phyloP scores from a whole-genome alignment of 2,888 invertebrate species.

The Fragum sueziense region DNA sequence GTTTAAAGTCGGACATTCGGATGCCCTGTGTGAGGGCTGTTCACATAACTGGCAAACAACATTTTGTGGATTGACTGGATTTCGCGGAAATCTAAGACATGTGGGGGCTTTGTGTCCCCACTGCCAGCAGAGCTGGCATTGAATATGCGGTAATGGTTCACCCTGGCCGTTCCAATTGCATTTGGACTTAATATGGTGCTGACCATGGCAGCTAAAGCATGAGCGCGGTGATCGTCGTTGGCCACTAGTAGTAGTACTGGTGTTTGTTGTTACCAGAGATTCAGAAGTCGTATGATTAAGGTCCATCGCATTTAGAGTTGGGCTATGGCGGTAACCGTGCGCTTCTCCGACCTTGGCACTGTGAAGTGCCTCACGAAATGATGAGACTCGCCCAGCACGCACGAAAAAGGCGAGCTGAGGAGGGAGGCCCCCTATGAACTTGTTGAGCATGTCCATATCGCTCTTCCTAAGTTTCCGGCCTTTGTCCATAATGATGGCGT shows the following conservation, averaged over 20 bases:
- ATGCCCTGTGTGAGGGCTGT: background rate
- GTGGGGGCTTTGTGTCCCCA: background rate
- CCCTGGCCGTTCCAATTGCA: background rate
- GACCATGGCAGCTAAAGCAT: background rate
- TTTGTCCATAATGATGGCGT: conserved; percentile 20
- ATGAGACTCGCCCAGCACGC: conserved; percentile 8
- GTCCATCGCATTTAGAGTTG: too few relatives aligned
- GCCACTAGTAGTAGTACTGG: too few relatives aligned
- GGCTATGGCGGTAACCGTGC: conserved; percentile 44
- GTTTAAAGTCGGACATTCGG: conserved; percentile 7
- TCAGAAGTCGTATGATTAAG: too few relatives aligned
- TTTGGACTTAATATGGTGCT: background rate
- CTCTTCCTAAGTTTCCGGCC: conserved; percentile 20
- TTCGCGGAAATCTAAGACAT: background rate
- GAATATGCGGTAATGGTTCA: background rate
- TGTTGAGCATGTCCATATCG: conserved; percentile 19
- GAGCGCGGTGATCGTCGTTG: background rate
- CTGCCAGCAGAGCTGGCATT: background rate
- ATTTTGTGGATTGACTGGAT: background rate
- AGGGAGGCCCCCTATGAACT: conserved; percentile 27
- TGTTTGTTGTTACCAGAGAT: too few relatives aligned
- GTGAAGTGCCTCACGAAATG: conserved; percentile 21
- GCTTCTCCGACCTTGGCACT: conserved; percentile 29
- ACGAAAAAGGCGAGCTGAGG: conserved; percentile 35
- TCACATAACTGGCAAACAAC: background rate